Conservation (phyloP, 2,797 vertebrate species). For the Arctocebus calabarensis region DNA sequence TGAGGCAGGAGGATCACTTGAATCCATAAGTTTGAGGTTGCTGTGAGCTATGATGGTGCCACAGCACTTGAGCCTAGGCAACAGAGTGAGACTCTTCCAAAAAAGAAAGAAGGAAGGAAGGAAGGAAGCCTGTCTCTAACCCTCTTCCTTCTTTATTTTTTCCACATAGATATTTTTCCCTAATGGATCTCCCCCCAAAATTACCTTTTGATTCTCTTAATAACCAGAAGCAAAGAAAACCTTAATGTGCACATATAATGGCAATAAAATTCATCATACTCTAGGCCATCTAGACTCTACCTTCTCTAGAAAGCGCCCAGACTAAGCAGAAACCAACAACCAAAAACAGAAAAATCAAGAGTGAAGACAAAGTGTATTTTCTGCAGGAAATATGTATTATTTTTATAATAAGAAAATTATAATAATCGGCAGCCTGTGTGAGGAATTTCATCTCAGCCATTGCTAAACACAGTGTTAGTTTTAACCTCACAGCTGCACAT, state of each 20-base stretch:
- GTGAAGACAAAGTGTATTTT: background rate
- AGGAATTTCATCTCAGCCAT: background rate
- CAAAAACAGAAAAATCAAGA: conserved; percentile 27
- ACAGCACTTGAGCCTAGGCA: too few relatives aligned
- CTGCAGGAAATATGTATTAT: conserved; percentile 32
- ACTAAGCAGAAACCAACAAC: background rate
- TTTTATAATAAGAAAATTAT: conserved; percentile 66
- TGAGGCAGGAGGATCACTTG: too few relatives aligned
- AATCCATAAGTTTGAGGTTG: too few relatives aligned
- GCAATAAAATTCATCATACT: background rate
- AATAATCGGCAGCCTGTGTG: background rate
- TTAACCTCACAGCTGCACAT: conserved; percentile 37
- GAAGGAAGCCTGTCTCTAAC: background rate
- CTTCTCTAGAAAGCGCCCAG: background rate
- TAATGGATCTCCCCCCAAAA: background rate
- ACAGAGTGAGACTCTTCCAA: too few relatives aligned
- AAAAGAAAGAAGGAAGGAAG: too few relatives aligned
- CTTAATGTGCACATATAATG: background rate
- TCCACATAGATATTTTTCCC: background rate
- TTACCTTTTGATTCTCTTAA: background rate
- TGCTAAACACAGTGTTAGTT: background rate
- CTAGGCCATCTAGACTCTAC: background rate
- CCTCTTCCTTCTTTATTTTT: background rate
- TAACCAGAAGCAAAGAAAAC: background rate
- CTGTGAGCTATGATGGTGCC: too few relatives aligned